Base-by-base conservation (phyloP, 2,888 invertebrate species). In the Chirona hameri region DNA sequence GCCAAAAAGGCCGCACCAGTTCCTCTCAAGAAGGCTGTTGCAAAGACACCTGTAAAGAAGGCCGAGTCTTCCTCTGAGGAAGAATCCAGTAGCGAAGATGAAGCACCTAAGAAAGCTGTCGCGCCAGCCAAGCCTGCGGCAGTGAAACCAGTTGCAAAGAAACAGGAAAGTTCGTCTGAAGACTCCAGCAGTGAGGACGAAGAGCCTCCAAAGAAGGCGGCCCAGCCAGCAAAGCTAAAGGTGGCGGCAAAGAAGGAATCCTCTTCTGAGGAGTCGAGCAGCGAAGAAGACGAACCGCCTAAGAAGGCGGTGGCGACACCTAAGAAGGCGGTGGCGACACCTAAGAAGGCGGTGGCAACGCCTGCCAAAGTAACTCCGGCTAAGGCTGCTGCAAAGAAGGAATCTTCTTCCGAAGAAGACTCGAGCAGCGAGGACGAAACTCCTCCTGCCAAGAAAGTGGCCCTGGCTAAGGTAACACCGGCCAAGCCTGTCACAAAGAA, bases 241-340 rank as follows among this genome's bases (percentile, higher is more conserved):
- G 39, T 5, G 15, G 29, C 14, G 76, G 31, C 76, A 4, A 39
- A 31, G 39, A 39, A 76, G 29, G 31, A 76, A 21, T 9, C 7
- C 9, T 10, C 29, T 10, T 76, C 76, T 7, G 39, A 39, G 0
- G 76, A 76, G 69, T n/a, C n/a, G n/a, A 39, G 15, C 29, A n/a
- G 57, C 18, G 52, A 46, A 21, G 52, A 12, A 1, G 72, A 81
- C 18, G n/a, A 81, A 12, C 48, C 48, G 48, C 48, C 48, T 7
- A 48, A 48, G 24, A 48, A 55, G 57, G 81, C 72, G 76, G 81
- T 4, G 48, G 72, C 81, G 31, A 76, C 39, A 29, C 31, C 69
- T 24, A 81, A 27, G 27, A 55, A 82, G 80, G 1, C 57, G 55
- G 3, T 2, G 24, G 60, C 60, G n/a, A 79, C 7, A 48, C 48